Evolutionary conservation across 1,140 invertebrate species (phyloP), one percentile per base, ranked within the genome.

Genomic region (Nomia melanderi): DNA sequence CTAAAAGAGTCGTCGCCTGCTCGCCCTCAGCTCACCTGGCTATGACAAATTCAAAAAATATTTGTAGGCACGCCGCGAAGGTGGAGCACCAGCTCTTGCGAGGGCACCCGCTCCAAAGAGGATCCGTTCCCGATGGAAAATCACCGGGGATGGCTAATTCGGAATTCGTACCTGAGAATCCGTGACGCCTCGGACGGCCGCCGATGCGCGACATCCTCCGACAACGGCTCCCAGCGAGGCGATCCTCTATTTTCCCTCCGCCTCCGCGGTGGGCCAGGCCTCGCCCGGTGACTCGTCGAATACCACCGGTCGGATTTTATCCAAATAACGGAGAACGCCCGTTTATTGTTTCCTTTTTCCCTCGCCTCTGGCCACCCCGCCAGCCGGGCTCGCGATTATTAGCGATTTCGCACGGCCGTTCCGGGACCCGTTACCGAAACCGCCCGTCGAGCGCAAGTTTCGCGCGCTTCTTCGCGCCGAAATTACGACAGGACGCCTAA

Each of bases 41-140:
- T 86, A 80, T 86, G 79, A 86, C 83, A 86, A 86, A 86, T 86
- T 79, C 71, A 57, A 64, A 29, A 75, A 72, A 82, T 54, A 74
- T 67, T 79, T 74, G 59, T 81, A 53, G 70, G 54, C 31, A 36
- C 36, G 44, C 77, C 72, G 31, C 65, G 65, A 53, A 70, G 59
- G 74, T 63, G 50, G 78, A 33, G 66, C 39, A 39, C 17, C 72
- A 60, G 41, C 12, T 11, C 25, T 63, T 69, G 54, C 39, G 76
- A 56, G 66, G 14, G 54, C 20, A 20, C 44, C 14, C 59, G 44
- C 54, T 60, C 36, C 56, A 60, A 76, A 53, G 57, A 70, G 69
- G 59, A n/a, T n/a, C 44, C 47, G 20, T 47, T 5, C 29, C 60
- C 74, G 60, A 85, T 82, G 83, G 83, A 84, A 81, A 85, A 57